Conservation (phyloP, 2,113 vertebrate species). For the Anarhynchus alexandrinus region DNA sequence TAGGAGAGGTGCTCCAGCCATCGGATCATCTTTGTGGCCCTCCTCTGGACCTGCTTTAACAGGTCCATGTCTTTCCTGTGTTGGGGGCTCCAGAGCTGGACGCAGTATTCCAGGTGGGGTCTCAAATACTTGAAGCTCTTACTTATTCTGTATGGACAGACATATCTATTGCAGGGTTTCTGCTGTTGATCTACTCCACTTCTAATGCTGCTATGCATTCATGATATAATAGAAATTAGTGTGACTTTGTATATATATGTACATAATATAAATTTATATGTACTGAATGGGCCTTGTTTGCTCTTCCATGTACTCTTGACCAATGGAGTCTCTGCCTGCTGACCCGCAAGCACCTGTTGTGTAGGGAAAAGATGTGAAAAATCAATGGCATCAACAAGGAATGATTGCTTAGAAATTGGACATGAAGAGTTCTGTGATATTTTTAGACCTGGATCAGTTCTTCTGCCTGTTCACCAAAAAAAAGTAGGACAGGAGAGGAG, state of each 20-base stretch:
- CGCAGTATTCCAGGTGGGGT: too few relatives aligned
- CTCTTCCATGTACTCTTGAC: not conserved
- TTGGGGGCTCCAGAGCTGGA: too few relatives aligned
- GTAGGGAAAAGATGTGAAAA: not conserved
- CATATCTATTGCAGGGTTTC: not conserved
- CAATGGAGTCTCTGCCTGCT: not conserved
- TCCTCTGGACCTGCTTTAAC: too few relatives aligned
- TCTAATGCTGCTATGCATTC: not conserved
- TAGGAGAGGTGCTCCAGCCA: too few relatives aligned
- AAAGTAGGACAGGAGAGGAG: not conserved
- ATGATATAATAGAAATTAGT: not conserved
- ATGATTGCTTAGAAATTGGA: not conserved
- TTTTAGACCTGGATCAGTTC: not conserved
- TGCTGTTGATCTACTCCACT: not conserved
- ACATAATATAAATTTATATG: not conserved
- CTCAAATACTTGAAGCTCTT: not conserved
- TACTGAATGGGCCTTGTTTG: not conserved
- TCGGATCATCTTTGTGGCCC: too few relatives aligned
- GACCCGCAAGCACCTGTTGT: not conserved
- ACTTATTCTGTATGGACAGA: not conserved
- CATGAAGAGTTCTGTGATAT: fast-evolving
- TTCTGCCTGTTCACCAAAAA: not conserved
- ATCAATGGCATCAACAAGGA: not conserved
- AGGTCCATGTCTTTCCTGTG: too few relatives aligned
- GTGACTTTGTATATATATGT: not conserved